phyloP scores from a whole-genome alignment of 2,888 invertebrate genomes.

The Eumerus sabulonum region DNA sequence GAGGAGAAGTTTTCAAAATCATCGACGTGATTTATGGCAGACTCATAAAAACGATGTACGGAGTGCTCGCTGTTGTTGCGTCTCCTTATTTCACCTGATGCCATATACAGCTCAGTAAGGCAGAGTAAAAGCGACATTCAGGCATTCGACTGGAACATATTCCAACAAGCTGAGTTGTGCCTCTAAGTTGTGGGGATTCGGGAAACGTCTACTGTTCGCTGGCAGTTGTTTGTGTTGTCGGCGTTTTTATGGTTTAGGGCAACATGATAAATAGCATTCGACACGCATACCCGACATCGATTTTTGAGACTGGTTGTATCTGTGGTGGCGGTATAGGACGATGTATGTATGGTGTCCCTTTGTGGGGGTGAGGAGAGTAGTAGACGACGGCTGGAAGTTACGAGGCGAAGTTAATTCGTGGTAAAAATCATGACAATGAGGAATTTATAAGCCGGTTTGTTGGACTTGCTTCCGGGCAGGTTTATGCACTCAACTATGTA shows the following conservation, averaged over 20 bases:
- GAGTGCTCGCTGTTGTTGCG: slow-evolving; percentile 25
- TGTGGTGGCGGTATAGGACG: too few species aligned
- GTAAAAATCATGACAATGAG: too few species aligned
- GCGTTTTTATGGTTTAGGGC: slow-evolving; percentile 35
- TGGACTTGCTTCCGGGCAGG: too few species aligned
- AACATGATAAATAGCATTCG: slow-evolving; percentile 55
- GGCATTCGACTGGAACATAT: slow-evolving; percentile 25
- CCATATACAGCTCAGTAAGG: background rate
- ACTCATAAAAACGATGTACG: slow-evolving; percentile 43
- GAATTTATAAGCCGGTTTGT: too few species aligned
- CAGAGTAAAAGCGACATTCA: slow-evolving; percentile 33
- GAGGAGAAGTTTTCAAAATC: slow-evolving; percentile 50
- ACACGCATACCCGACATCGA: slow-evolving; percentile 22
- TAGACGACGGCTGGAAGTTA: too few species aligned
- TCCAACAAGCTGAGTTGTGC: too few species aligned
- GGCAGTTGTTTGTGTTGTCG: slow-evolving; percentile 31
- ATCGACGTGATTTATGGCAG: slow-evolving; percentile 60
- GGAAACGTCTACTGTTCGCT: background rate
- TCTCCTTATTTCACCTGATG: slow-evolving; percentile 24
- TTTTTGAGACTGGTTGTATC: too few species aligned
- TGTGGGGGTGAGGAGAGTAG: too few species aligned
- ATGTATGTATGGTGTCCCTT: too few species aligned
- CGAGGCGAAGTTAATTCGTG: too few species aligned
- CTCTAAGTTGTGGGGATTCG: too few species aligned
- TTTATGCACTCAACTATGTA: too few species aligned